These are phyloP conservation scores for Lemur catta DNA, from an alignment of 2,797 vertebrate genomes.

Conservation along the genomic window DNA sequence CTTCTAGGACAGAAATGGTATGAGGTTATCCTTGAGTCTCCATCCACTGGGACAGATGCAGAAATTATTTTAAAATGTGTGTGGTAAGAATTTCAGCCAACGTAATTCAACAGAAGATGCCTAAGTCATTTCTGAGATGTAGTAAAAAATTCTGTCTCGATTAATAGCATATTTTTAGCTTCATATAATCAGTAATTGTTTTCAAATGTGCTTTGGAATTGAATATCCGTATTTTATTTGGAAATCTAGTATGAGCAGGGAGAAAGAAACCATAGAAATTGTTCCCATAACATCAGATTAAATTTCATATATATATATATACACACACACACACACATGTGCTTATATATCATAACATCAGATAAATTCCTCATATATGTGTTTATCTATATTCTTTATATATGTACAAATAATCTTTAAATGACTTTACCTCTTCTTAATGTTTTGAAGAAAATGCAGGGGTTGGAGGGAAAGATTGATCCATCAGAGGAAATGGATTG, in stretches of 20 bases:
- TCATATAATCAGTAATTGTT: not conserved
- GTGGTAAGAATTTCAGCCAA: slow-evolving; percentile 30
- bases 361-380: not conserved
- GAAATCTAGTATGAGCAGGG: slow-evolving; percentile 2
- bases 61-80: slow-evolving; percentile 62
- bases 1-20: slow-evolving; percentile 9
- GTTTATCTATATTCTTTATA: not conserved
- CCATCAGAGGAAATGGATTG: not conserved
- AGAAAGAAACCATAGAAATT: slow-evolving; percentile 3
- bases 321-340: accelerated
- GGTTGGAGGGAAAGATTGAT: not conserved
- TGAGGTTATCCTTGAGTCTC: slow-evolving; percentile 32
- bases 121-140: slow-evolving; percentile 22
- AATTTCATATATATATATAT: not conserved
- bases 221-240: slow-evolving; percentile 38
- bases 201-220: slow-evolving; percentile 41
- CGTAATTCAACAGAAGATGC: slow-evolving; percentile 9
- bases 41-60: slow-evolving; percentile 27
- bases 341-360: not conserved
- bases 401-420: slow-evolving; percentile 9
- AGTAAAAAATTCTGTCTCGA: slow-evolving; percentile 4
- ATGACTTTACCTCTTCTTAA: not conserved
- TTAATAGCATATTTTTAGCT: slow-evolving; percentile 39
- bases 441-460: slow-evolving; percentile 23
- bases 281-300: not conserved